Evolutionary conservation across 1,140 invertebrate genomes (phyloP).

Genomic region (Diploscapter pachys): DNA sequence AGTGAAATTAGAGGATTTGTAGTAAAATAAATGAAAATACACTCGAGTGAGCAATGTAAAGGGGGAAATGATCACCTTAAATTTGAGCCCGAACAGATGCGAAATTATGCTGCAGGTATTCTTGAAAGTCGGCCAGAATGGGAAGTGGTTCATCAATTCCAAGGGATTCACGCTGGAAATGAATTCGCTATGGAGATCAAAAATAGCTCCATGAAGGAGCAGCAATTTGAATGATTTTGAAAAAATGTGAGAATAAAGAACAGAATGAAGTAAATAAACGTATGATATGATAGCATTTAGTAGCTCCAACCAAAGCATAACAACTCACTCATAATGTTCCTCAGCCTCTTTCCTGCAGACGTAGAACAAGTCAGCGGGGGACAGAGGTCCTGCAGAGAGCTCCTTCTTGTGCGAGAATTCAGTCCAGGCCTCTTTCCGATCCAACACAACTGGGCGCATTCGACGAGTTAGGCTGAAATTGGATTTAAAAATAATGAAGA

Average conservation of each 20-base stretch:
- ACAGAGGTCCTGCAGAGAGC: slow-evolving; percentile 42
- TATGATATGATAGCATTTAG: too few species aligned
- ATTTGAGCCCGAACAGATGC: slow-evolving; percentile 46
- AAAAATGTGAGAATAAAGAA: neutral
- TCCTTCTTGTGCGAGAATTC: slow-evolving; percentile 46
- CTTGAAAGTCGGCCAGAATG: slow-evolving; percentile 56
- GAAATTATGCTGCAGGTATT: slow-evolving; percentile 40
- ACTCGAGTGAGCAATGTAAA: too few species aligned
- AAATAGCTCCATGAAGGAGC: too few species aligned
- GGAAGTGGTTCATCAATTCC: slow-evolving; percentile 57
- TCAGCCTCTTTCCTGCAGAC: slow-evolving; percentile 54
- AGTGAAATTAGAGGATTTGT: too few species aligned
- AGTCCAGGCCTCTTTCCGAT: slow-evolving; percentile 51
- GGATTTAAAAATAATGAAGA: too few species aligned
- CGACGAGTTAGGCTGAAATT: slow-evolving; percentile 28
- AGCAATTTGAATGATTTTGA: too few species aligned
- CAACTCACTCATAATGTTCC: slow-evolving; percentile 46
- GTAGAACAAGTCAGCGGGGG: slow-evolving; percentile 52
- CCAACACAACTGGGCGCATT: slow-evolving; percentile 53
- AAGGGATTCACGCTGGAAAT: slow-evolving; percentile 50
- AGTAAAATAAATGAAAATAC: too few species aligned
- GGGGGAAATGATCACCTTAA: slow-evolving; percentile 14
- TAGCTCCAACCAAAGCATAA: too few species aligned
- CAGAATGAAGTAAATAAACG: neutral
- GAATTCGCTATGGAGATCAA: neutral